These are phyloP conservation scores for Notarius lentiginosus DNA, from an alignment of 2,113 vertebrate genomes.

Conservation along the genomic window DNA sequence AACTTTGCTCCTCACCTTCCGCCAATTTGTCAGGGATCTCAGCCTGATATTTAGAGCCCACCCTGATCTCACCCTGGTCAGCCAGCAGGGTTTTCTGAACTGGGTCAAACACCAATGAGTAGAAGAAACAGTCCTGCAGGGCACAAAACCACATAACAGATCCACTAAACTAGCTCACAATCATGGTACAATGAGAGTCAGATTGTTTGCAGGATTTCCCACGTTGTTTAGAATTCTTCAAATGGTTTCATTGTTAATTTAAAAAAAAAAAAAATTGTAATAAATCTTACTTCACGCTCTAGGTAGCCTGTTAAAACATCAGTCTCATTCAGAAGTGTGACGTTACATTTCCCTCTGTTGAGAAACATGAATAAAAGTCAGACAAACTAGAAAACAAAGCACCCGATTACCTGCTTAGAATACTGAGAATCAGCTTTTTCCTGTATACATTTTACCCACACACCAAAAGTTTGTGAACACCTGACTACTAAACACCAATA, in stretches of 20 bases:
- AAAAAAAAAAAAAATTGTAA: not conserved
- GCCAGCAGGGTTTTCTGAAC: constrained; percentile 91
- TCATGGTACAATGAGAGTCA: not conserved
- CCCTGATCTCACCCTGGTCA: constrained; percentile 91
- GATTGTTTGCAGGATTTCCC: not conserved
- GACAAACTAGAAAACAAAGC: not conserved
- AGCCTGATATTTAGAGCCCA: constrained; percentile 91
- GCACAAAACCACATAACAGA: constrained; percentile 24
- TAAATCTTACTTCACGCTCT: constrained; percentile 78
- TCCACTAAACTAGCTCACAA: not conserved
- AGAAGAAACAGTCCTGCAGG: constrained; percentile 90
- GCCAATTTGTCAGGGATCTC: constrained; percentile 88
- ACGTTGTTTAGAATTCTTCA: not conserved
- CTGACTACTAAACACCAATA: not conserved
- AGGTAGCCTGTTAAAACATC: constrained; percentile 85
- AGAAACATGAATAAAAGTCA: constrained; percentile 19
- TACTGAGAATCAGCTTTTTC: not conserved
- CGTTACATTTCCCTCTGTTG: constrained; percentile 88
- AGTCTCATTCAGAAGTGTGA: constrained; percentile 90
- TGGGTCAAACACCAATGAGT: constrained; percentile 92
- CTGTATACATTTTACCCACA: not conserved
- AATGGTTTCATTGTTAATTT: not conserved
- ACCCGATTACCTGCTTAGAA: not conserved
- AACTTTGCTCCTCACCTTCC: constrained; percentile 73
- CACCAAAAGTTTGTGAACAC: not conserved